These are phyloP conservation scores for Berghia stephanieae DNA, from an alignment of 1,140 invertebrate species.

Conservation along the genomic window DNA sequence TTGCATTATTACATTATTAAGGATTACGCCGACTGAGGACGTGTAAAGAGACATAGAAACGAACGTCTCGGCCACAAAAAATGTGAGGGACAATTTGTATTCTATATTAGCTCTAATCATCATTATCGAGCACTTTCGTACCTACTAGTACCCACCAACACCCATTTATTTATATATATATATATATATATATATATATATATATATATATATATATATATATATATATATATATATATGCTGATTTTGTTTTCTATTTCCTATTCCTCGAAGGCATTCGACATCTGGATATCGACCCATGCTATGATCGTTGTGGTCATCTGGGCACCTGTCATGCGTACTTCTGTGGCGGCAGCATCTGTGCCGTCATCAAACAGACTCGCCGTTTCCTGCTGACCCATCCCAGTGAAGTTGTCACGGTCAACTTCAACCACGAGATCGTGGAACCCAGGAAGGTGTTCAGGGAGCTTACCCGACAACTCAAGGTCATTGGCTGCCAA, in stretches of 20 bases:
- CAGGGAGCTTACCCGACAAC: neutral
- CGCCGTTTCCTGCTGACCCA: conserved; percentile 22
- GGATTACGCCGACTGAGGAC: no score
- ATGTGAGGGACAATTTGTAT: no score
- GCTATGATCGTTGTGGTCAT: conserved; percentile 31
- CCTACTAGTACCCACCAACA: no score
- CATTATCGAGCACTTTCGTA: no score
- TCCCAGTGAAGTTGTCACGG: conserved; percentile 21
- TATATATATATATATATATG: neutral
- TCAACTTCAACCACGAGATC: conserved; percentile 40
- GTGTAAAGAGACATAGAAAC: no score
- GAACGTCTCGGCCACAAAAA: no score
- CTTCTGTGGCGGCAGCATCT: conserved; percentile 30
- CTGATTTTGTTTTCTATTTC: neutral
- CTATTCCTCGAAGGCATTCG: conserved; percentile 18
- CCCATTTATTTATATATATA: no score
- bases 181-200: neutral
- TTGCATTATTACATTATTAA: no score
- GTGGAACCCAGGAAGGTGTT: conserved; percentile 10
- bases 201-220: neutral
- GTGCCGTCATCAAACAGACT: conserved; percentile 28
- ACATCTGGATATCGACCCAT: conserved; percentile 34
- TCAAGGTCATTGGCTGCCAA: no score
- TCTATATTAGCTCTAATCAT: no score
- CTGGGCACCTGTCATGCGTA: conserved; percentile 32